Conservation (phyloP, 1,140 invertebrate species). For the Zaprionus gabonicus region DNA sequence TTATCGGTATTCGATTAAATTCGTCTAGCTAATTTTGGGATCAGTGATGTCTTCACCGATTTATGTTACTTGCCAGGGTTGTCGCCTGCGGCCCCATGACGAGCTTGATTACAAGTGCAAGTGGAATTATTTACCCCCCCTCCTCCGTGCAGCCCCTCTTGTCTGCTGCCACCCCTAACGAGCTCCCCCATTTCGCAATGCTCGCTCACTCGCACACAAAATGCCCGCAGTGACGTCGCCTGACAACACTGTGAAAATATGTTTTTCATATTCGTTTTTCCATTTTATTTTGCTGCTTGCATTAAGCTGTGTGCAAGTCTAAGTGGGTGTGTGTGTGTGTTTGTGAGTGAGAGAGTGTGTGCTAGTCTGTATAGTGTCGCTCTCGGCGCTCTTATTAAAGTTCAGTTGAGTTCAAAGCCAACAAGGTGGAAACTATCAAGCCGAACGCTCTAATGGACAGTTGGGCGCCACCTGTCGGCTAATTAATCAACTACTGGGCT, state of each 20-base stretch:
- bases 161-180: background rate
- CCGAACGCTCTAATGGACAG: slow-evolving; percentile 39
- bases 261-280: slow-evolving; percentile 35
- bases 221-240: slow-evolving; percentile 61
- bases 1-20: slow-evolving; percentile 61
- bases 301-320: slow-evolving; percentile 54
- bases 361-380: slow-evolving; percentile 15
- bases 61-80: slow-evolving; percentile 54
- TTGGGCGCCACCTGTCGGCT: slow-evolving; percentile 63
- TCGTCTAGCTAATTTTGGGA: slow-evolving; percentile 65
- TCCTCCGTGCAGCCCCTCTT: too few species aligned
- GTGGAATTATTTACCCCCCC: slow-evolving; percentile 61
- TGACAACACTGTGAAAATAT: slow-evolving; percentile 47
- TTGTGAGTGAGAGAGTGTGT: slow-evolving; percentile 15
- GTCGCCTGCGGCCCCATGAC: slow-evolving; percentile 60
- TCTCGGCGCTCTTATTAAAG: slow-evolving; percentile 62
- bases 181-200: slow-evolving; percentile 8
- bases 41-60: slow-evolving; percentile 37
- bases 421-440: slow-evolving; percentile 80
- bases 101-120: slow-evolving; percentile 70
- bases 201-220: slow-evolving; percentile 35
- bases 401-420: slow-evolving; percentile 80
- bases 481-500: slow-evolving; percentile 65
- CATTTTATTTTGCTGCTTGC: slow-evolving; percentile 68
- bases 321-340: slow-evolving; percentile 9